Conservation (phyloP, 2,888 invertebrate species). For the Athalia cordata region DNA sequence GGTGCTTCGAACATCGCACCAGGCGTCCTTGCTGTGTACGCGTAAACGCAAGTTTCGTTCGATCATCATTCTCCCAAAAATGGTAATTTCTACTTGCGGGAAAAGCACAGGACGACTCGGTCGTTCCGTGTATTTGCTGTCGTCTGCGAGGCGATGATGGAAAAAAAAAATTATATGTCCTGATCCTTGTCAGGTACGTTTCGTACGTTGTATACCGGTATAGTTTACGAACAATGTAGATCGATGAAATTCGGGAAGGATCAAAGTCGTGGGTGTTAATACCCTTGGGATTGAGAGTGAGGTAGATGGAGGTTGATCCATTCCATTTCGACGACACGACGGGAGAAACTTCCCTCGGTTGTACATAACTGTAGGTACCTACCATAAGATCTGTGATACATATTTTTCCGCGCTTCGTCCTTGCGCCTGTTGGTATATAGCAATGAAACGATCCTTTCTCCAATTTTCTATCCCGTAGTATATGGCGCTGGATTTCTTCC, state of each 20-base stretch:
- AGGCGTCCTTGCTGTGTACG: neutral
- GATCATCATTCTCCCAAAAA: neutral
- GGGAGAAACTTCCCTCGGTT: neutral
- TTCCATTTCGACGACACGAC: neutral
- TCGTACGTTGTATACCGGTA: too few relatives aligned
- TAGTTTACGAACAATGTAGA: too few relatives aligned
- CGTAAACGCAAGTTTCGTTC: conserved; percentile 5
- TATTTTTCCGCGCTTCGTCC: conserved; percentile 10
- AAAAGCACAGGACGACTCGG: conserved; percentile 22
- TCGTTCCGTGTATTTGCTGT: neutral
- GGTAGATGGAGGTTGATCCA: neutral
- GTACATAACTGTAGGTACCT: neutral
- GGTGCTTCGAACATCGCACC: neutral
- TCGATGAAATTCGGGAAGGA: too few relatives aligned
- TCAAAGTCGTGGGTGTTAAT: too few relatives aligned
- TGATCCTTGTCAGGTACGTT: too few relatives aligned
- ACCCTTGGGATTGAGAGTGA: neutral
- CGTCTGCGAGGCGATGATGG: neutral
- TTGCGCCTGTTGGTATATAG: neutral
- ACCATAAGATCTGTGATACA: conserved; percentile 12
- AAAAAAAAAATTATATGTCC: neutral
- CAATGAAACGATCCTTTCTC: conserved; percentile 9
- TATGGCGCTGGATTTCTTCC: neutral
- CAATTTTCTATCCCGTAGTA: conserved; percentile 24
- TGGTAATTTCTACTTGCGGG: neutral